Evolutionary conservation across 2,797 vertebrate genomes (phyloP).

Genomic region (Poeciliopsis presidionis): DNA sequence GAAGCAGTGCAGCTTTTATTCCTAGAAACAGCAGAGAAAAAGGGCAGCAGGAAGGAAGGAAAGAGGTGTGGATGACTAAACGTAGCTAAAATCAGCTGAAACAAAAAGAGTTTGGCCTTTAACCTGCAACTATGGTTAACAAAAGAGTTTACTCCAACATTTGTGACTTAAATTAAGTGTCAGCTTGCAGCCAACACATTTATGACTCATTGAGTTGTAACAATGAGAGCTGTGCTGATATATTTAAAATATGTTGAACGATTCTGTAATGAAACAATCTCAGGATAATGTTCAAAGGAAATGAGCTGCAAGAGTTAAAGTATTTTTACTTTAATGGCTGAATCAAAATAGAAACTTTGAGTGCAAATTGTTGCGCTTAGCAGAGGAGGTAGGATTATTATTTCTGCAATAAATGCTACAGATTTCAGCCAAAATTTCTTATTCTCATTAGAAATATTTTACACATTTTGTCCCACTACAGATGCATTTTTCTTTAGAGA

Average conservation of each 20-base stretch:
- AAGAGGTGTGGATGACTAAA: constrained; percentile 73
- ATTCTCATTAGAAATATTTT: not conserved
- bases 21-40: constrained; percentile 37
- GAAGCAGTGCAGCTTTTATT: constrained; percentile 9
- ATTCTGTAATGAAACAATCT: not conserved
- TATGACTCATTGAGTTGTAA: not conserved
- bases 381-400: not conserved
- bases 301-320: not conserved
- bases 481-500: not conserved
- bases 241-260: not conserved
- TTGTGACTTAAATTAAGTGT: not conserved
- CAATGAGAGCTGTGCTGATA: not conserved
- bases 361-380: not conserved
- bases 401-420: not conserved
- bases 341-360: not conserved
- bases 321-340: not conserved
- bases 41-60: constrained; percentile 60
- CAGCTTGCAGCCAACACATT: not conserved
- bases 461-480: not conserved
- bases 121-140: constrained; percentile 2
- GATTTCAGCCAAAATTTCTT: not conserved
- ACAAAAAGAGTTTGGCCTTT: constrained; percentile 58
- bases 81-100: constrained; percentile 45
- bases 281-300: constrained; percentile 3
- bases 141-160: not conserved